phyloP scores from a whole-genome alignment of 2,797 vertebrate genomes.

The Coregonus suidteri region DNA sequence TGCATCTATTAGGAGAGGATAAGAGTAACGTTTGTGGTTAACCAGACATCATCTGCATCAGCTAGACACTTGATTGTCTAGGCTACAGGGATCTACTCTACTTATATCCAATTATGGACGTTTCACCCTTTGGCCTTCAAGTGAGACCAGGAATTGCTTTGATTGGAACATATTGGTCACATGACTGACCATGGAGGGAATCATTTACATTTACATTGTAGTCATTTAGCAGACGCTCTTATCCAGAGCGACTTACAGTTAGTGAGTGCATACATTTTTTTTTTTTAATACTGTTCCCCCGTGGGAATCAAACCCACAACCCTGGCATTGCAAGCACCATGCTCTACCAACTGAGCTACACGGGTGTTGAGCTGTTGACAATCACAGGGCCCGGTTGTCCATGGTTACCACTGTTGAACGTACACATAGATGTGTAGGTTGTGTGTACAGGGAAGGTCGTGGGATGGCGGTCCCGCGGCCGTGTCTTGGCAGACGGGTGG shows the following conservation, averaged over 20 bases:
- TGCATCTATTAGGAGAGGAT: constrained; percentile 25
- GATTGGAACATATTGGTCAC: constrained; percentile 26
- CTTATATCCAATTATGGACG: constrained; percentile 32
- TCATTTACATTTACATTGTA: too few relatives aligned
- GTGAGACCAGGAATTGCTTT: neutral
- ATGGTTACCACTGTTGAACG: constrained; percentile 50
- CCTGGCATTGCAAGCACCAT: too few relatives aligned
- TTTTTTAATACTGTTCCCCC: too few relatives aligned
- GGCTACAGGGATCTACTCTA: constrained; percentile 15
- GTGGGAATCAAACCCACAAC: too few relatives aligned
- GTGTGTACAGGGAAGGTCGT: constrained; percentile 48
- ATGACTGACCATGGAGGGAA: neutral
- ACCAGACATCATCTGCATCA: constrained; percentile 26
- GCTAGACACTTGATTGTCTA: constrained; percentile 14
- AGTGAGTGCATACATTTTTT: too few relatives aligned
- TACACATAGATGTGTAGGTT: constrained; percentile 48
- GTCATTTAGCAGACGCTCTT: too few relatives aligned
- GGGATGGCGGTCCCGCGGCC: constrained; percentile 59
- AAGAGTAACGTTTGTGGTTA: constrained; percentile 24
- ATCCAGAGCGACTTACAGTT: too few relatives aligned
- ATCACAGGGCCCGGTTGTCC: constrained; percentile 24
- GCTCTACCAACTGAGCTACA: too few relatives aligned
- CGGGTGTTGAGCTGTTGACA: too few relatives aligned
- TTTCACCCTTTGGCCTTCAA: constrained; percentile 25
- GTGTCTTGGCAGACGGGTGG: constrained; percentile 53